Evolutionary conservation across 2,888 invertebrate species (phyloP).

Genomic region (Epirrhoe alternata): DNA sequence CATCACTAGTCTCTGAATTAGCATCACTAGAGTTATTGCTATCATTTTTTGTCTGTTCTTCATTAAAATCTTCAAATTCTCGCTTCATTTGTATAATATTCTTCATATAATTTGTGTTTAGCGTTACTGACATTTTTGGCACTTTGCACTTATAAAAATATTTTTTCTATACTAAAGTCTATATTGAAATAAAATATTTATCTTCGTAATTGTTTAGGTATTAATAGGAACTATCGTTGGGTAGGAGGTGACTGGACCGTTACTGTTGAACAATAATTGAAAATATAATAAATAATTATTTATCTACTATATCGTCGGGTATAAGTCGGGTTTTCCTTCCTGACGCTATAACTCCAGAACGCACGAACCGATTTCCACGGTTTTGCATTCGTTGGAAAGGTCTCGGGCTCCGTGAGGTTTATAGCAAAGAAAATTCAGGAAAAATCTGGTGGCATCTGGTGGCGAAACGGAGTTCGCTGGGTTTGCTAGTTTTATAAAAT

Average conservation of each 20-base stretch:
- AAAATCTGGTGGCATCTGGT: too few species aligned
- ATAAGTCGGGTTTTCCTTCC: too few species aligned
- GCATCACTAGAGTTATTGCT: conserved; percentile 74
- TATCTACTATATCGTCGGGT: too few species aligned
- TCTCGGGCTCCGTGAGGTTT: too few species aligned
- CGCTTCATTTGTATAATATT: conserved; percentile 78
- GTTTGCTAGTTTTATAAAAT: too few species aligned
- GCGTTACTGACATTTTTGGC: conserved; percentile 76
- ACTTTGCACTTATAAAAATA: conserved; percentile 66
- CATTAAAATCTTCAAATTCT: conserved; percentile 72
- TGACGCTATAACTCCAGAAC: too few species aligned
- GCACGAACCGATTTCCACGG: too few species aligned
- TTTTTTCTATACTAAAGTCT: conserved; percentile 62
- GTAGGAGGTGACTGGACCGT: conserved; percentile 79
- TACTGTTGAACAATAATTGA: conserved; percentile 24
- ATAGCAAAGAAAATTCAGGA: too few species aligned
- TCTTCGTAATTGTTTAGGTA: conserved; percentile 82
- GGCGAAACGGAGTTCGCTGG: too few species aligned
- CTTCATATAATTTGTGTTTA: conserved; percentile 75
- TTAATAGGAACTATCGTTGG: conserved; percentile 86
- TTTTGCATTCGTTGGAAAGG: too few species aligned
- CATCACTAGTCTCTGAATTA: conserved; percentile 75
- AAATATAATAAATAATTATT: background rate
- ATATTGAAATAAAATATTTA: conserved; percentile 79
- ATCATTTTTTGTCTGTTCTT: conserved; percentile 67